Base-by-base conservation (phyloP, 2,888 invertebrate genomes). In the Tortricodes alternella region DNA sequence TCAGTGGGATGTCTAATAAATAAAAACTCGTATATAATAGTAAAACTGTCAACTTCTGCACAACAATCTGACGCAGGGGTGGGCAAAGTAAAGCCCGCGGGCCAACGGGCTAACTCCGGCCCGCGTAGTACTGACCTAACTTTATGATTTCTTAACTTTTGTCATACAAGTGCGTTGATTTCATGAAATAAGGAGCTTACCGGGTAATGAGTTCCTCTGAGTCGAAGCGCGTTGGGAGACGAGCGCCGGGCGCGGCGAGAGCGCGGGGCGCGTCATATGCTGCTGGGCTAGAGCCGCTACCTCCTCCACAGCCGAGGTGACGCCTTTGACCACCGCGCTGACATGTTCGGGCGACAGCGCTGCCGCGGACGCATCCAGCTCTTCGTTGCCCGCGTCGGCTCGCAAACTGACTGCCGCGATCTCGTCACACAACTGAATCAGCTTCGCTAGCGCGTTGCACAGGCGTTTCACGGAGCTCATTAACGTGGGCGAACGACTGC, bases 361-460 rank as follows among this genome's bases (percentile, higher is more conserved):
- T 35, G 80, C 76, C 9, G 77, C 73, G 0, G 83, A 77, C 11
- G 80, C 76, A 35, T 87, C 88, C 41, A 82, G 55, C 62, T 84
- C 83, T 58, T 85, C 80, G 46, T 85, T 82, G 11, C 77, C 80
- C 1, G 83, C 81, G 61, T 88, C 92, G 21, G 93, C 92, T n/a
- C 93, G 91, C 71, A 94, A 92, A 67, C 95, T 94, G 39, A 94
- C 94, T 63, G 94, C 94, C 61, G 97, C 92, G 46, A 97, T 95
- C 81, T 97, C 96, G 82, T 98, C 98, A 80, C 98, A 97, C 63
- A 97, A 92, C 70, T 96, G 95, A 68, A 98, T 95, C 66, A 98
- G 92, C 86, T 95, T 94, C 2, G 97, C 97, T 61, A 98, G 91
- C 62, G 96, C 95, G 67, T 96, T 94, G 76, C 97, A 97, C 55